Evolutionary conservation across 2,797 vertebrate species (phyloP).

Genomic region (Clarias platycephalus): DNA sequence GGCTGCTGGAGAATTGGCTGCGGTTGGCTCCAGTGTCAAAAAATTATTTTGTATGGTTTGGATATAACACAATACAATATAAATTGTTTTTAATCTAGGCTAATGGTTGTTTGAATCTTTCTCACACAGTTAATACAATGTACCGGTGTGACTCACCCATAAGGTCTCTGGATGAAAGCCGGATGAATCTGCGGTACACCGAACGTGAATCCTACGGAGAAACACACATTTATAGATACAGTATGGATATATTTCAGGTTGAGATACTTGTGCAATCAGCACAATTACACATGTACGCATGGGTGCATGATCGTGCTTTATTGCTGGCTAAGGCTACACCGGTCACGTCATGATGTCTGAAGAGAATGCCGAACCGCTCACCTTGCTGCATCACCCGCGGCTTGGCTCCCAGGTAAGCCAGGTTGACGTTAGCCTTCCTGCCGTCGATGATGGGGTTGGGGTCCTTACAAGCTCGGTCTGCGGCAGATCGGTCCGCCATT

Average conservation of each 20-base stretch:
- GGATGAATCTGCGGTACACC: conserved; percentile 98
- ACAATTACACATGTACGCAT: background rate
- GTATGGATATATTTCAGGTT: conserved; percentile 5
- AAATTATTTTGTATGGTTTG: background rate
- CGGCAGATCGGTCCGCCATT: conserved; percentile 95
- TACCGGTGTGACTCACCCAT: conserved; percentile 85
- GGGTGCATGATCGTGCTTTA: background rate
- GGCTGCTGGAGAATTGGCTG: background rate
- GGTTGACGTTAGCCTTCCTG: conserved; percentile 97
- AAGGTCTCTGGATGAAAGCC: conserved; percentile 98
- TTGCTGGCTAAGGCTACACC: background rate
- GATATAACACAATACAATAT: background rate
- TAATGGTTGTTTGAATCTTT: background rate
- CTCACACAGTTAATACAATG: conserved; percentile 23
- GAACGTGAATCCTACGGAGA: conserved; percentile 89
- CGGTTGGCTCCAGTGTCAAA: background rate
- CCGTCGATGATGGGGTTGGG: conserved; percentile 98
- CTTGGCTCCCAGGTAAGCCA: conserved; percentile 96
- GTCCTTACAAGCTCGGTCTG: conserved; percentile 95
- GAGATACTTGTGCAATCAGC: too few relatives aligned
- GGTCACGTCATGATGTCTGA: background rate
- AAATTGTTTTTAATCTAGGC: background rate
- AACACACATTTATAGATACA: conserved; percentile 25
- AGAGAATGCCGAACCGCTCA: conserved; percentile 62
- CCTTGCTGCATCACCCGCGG: conserved; percentile 98